These are phyloP conservation scores for Chiroxiphia lanceolata DNA, from an alignment of 2,797 vertebrate genomes.

Conservation along the genomic window DNA sequence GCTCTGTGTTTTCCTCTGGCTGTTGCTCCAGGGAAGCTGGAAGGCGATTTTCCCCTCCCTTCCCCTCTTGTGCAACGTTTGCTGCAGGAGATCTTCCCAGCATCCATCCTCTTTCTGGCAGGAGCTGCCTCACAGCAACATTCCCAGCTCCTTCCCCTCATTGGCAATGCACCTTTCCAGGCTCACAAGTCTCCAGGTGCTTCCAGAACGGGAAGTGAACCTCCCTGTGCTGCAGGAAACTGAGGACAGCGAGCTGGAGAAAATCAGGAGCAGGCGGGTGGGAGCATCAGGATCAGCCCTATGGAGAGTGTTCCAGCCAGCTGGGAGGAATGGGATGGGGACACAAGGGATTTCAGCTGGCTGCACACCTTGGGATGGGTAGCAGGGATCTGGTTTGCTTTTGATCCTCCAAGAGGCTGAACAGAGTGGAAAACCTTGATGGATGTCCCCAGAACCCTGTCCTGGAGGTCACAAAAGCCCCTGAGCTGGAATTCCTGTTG, in stretches of 20 bases:
- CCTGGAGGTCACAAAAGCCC: neutral
- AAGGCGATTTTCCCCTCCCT: neutral
- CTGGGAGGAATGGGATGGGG: accelerated
- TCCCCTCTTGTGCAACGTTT: neutral
- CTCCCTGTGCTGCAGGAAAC: neutral
- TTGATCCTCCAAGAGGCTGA: neutral
- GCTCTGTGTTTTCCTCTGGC: neutral
- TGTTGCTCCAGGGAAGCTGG: neutral
- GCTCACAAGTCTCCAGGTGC: neutral
- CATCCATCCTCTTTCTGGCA: neutral
- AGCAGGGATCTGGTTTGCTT: neutral
- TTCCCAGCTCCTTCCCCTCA: neutral
- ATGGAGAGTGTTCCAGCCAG: neutral
- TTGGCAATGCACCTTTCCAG: neutral
- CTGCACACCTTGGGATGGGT: neutral
- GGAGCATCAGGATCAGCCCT: neutral
- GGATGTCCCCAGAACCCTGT: neutral
- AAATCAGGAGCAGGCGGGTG: neutral
- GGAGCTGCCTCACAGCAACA: neutral
- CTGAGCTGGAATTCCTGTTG: neutral
- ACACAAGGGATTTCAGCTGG: neutral
- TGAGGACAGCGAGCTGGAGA: neutral
- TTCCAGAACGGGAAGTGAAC: neutral
- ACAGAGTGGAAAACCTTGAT: neutral
- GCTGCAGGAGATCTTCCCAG: neutral